A percentile compares a stretch with the other conserved stretches of the same genome.
Evolutionary conservation across 2,888 invertebrate species (phyloP).

Genomic region (Nezara viridula): DNA sequence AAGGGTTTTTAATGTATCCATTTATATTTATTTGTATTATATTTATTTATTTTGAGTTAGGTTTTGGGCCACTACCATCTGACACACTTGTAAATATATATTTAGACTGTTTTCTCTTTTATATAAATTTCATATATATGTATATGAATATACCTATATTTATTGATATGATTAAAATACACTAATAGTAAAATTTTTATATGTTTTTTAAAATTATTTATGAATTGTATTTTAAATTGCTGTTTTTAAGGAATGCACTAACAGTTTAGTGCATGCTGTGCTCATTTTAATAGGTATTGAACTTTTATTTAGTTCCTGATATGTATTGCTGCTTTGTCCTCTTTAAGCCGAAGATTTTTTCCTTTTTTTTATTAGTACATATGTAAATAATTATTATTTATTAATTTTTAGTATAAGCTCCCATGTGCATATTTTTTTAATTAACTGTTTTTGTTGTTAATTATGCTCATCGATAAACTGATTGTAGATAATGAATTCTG

Average conservation of each 20-base stretch:
- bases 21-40: conserved; percentile 36
- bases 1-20: neutral
- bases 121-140: conserved; percentile 47
- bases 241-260: conserved; percentile 32
- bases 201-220: conserved; percentile 49
- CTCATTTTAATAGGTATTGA: conserved; percentile 28
- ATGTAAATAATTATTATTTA: conserved; percentile 49
- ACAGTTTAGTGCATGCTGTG: conserved; percentile 36
- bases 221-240: conserved; percentile 31
- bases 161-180: conserved; percentile 45
- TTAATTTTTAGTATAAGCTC: conserved; percentile 36
- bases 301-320: conserved; percentile 21
- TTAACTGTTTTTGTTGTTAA: conserved; percentile 33
- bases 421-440: conserved; percentile 36
- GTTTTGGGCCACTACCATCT: conserved; percentile 41
- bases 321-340: neutral
- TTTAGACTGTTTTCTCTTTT: conserved; percentile 49
- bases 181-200: conserved; percentile 46
- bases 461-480: conserved; percentile 39
- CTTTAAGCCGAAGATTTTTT: conserved; percentile 2
- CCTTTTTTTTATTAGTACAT: conserved; percentile 20
- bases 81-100: conserved; percentile 41
- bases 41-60: conserved; percentile 49
- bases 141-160: conserved; percentile 46
- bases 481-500: neutral